Evolutionary conservation across 1,140 invertebrate species (phyloP).

Genomic region (Acromyrmex echinatior): DNA sequence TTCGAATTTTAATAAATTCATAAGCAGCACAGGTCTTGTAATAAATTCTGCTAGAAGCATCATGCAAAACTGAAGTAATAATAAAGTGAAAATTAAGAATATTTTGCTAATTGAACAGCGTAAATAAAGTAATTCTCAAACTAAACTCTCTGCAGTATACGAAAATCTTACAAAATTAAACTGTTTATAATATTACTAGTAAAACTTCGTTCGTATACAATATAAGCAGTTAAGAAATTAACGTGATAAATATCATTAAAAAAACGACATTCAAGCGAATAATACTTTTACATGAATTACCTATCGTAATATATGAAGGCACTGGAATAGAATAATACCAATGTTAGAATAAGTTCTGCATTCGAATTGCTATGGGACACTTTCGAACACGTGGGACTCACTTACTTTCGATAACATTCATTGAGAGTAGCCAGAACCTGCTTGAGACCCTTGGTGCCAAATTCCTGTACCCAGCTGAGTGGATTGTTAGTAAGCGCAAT

Average conservation of each 20-base stretch:
- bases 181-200: background rate
- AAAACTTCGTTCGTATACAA: slow-evolving; percentile 9
- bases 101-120: slow-evolving; percentile 4
- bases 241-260: slow-evolving; percentile 49
- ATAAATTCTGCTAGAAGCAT: slow-evolving; percentile 38
- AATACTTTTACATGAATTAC: slow-evolving; percentile 79
- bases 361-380: background rate
- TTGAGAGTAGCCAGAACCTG: slow-evolving; percentile 92
- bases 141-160: background rate
- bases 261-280: slow-evolving; percentile 69
- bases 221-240: slow-evolving; percentile 17
- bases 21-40: slow-evolving; percentile 47
- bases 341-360: slow-evolving; percentile 71
- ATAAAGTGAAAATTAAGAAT: slow-evolving; percentile 26
- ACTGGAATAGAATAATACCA: slow-evolving; percentile 83
- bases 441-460: slow-evolving; percentile 94
- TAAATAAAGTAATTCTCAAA: slow-evolving; percentile 48
- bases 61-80: slow-evolving; percentile 56
- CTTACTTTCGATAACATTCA: slow-evolving; percentile 92
- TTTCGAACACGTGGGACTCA: slow-evolving; percentile 46
- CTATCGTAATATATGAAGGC: slow-evolving; percentile 85
- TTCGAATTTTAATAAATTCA: background rate
- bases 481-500: slow-evolving; percentile 98
- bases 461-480: slow-evolving; percentile 98
- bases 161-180: background rate